Evolutionary conservation across 2,888 invertebrate species (phyloP).

Genomic region (Ariolimax columbianus): DNA sequence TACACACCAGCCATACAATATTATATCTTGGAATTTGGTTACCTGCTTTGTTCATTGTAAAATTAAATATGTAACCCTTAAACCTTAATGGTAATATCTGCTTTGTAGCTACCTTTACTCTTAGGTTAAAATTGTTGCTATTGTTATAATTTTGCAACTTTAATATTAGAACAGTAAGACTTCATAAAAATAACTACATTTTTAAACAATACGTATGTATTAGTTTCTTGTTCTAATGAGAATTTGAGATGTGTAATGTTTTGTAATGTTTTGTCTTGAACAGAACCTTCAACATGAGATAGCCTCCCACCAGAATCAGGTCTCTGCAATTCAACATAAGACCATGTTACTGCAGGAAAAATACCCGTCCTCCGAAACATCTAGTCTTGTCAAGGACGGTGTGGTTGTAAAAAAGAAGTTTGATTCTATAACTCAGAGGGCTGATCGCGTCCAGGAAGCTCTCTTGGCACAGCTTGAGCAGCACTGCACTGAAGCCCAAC

Average conservation of each 20-base stretch:
- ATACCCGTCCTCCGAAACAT: slow-evolving; percentile 74
- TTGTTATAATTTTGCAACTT: not conserved
- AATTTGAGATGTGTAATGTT: not conserved
- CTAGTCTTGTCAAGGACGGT: slow-evolving; percentile 73
- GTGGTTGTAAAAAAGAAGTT: slow-evolving; percentile 79
- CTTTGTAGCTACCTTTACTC: too few relatives aligned
- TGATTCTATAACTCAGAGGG: slow-evolving; percentile 87
- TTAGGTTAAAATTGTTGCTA: not conserved
- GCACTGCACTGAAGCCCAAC: slow-evolving; percentile 90
- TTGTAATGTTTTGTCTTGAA: too few relatives aligned
- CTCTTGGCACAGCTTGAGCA: slow-evolving; percentile 90
- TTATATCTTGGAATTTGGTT: too few relatives aligned
- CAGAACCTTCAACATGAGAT: slow-evolving; percentile 84
- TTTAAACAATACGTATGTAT: not conserved
- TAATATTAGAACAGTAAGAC: not conserved
- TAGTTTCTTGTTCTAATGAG: not conserved
- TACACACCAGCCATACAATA: too few relatives aligned
- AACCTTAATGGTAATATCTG: too few relatives aligned
- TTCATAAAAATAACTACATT: not conserved
- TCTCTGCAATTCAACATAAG: slow-evolving; percentile 89
- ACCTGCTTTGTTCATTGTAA: too few relatives aligned
- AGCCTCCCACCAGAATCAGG: slow-evolving; percentile 86
- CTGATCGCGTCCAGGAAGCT: slow-evolving; percentile 83
- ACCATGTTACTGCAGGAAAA: slow-evolving; percentile 66
- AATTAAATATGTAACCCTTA: too few relatives aligned